Evolutionary conservation across 2,888 invertebrate genomes (phyloP), one percentile per base, ranked within the genome.

Genomic region (Cerceris ruficornis): DNA sequence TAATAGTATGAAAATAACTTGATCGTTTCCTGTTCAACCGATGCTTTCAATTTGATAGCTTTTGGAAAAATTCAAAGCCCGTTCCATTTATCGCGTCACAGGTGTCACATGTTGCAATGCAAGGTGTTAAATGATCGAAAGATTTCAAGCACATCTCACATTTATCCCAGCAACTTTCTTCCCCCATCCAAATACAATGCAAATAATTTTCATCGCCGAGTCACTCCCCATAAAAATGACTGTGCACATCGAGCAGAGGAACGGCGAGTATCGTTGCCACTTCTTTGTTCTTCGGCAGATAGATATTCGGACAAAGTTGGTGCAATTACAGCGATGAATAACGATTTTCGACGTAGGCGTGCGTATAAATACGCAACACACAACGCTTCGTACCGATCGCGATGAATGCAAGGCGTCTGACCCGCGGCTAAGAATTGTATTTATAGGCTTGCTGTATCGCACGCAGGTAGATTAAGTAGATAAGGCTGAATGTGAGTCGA

Each of bases 371-470:
- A 64, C 28, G 69, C 11, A 58, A 14, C 52, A 42, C 15, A 49
- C 11, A 54, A 41, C 55, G 54, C 52, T 62, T 28, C 52, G 69
- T 60, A 70, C 59, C 59, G 62, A 70, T 71, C 73, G 49, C 77
- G 81, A 82, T 75, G 81, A 77, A 84, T 58, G 75, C 75, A 43
- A 77, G 49, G 69, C 64, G 76, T 39, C 68, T 73, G 77, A 77
- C 87, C 84, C 62, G 61, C 28, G 82, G 84, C 82, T 82, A 78
- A 69, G 80, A 71, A 73, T 75, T 75, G 73, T 84, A 86, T 85
- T 85, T 86, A 82, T 82, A 83, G 83, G 72, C 70, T 65, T 66
- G 76, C 64, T 76, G 72, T 72, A 74, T 82, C 75, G 74, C 64
- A 60, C 77, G 72, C 75, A 60, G 77, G 46, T 69, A 82, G 79